Conservation (phyloP, 2,797 vertebrate species). For the Sebastes oblongus region DNA sequence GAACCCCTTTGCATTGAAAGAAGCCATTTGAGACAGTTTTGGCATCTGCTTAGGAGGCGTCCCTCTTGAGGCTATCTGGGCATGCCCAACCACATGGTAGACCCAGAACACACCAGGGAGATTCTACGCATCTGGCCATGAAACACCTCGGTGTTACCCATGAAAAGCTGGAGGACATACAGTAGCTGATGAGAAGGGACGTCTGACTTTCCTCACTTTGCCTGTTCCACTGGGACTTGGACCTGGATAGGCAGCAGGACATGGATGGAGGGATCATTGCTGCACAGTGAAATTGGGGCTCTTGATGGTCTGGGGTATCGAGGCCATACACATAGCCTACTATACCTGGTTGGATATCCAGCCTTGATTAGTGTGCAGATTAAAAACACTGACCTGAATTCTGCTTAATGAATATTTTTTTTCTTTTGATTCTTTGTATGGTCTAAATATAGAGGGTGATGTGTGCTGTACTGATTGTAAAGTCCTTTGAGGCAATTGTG, state of each 20-base stretch:
- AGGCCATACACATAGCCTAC: neutral
- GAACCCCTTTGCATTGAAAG: neutral
- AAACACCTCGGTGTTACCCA: neutral
- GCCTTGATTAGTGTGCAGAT: neutral
- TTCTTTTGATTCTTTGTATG: neutral
- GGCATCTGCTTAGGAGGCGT: neutral
- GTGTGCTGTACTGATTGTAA: neutral
- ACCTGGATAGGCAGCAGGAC: neutral
- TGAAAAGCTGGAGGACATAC: neutral
- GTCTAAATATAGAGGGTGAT: neutral
- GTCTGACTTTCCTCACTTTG: neutral
- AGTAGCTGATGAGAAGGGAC: no score
- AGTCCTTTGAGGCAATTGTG: neutral
- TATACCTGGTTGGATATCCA: neutral
- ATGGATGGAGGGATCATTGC: neutral
- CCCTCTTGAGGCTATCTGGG: neutral
- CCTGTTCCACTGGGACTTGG: neutral
- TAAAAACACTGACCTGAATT: neutral
- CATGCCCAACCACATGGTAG: neutral
- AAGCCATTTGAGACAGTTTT: neutral
- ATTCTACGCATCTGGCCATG: neutral
- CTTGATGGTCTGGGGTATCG: neutral
- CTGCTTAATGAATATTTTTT: neutral
- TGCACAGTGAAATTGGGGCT: neutral
- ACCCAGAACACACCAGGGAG: neutral